These are phyloP conservation scores for Sturnira hondurensis DNA, from an alignment of 2,113 vertebrate genomes.

Conservation along the genomic window DNA sequence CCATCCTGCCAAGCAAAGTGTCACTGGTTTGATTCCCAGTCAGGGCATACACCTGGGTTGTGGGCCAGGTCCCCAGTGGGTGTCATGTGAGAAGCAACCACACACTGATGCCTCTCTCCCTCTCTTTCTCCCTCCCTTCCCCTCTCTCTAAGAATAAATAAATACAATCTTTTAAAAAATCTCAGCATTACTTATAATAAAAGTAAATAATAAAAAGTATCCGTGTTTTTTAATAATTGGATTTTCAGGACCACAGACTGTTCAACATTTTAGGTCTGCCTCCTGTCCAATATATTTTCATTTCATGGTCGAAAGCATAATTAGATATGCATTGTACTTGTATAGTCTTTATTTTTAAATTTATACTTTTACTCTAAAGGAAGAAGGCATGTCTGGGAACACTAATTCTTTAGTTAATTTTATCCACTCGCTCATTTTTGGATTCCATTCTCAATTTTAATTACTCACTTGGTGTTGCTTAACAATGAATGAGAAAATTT, in stretches of 20 bases:
- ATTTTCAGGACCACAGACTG: constrained; percentile 95
- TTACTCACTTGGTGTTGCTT: background rate
- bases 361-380: background rate
- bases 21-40: too few relatives aligned
- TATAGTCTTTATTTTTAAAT: background rate
- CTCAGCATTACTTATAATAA: constrained; percentile 7
- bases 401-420: background rate
- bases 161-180: background rate
- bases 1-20: too few relatives aligned
- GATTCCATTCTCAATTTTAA: background rate
- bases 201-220: background rate
- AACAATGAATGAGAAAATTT: background rate
- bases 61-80: too few relatives aligned
- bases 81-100: too few relatives aligned
- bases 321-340: background rate
- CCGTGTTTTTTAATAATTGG: constrained; percentile 1
- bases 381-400: background rate
- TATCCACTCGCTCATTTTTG: background rate
- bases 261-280: constrained; percentile 64
- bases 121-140: too few relatives aligned
- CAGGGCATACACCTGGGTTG: too few relatives aligned
- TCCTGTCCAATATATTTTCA: background rate
- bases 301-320: constrained; percentile 22
- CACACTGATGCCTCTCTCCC: too few relatives aligned
- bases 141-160: too few relatives aligned